These are phyloP conservation scores for Sialis fuliginosa DNA, from an alignment of 2,888 invertebrate species.

Conservation along the genomic window DNA sequence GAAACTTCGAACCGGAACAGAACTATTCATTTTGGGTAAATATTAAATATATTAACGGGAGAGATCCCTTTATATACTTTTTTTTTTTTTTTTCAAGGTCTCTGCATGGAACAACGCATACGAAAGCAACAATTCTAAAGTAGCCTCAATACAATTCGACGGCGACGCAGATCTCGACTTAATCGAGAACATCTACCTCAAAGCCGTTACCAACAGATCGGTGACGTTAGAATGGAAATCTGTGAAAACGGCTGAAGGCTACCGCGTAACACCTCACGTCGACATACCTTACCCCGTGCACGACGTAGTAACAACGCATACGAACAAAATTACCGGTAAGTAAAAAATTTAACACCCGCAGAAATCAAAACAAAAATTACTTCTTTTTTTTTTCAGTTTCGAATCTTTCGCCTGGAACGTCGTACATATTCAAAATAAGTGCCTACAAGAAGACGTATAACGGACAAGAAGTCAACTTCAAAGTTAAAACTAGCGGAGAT, in stretches of 20 bases:
- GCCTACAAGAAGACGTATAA: slow-evolving; percentile 38
- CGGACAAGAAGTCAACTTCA: slow-evolving; percentile 33
- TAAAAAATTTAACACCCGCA: background rate
- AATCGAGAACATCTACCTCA: slow-evolving; percentile 34
- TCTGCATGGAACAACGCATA: slow-evolving; percentile 43
- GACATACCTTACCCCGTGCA: slow-evolving; percentile 36
- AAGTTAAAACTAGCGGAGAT: slow-evolving; percentile 24
- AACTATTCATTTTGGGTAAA: slow-evolving; percentile 60
- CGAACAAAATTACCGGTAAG: slow-evolving; percentile 25
- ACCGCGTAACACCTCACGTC: slow-evolving; percentile 32
- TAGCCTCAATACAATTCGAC: slow-evolving; percentile 41
- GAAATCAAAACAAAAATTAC: background rate
- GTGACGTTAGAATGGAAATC: slow-evolving; percentile 42
- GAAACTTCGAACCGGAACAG: slow-evolving; percentile 32
- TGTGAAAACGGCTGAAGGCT: slow-evolving; percentile 38
- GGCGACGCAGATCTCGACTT: slow-evolving; percentile 42
- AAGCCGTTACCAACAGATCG: slow-evolving; percentile 29
- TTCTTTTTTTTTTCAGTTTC: slow-evolving; percentile 24
- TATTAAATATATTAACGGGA: slow-evolving; percentile 3
- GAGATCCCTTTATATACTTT: too few relatives aligned
- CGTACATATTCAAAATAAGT: slow-evolving; percentile 36
- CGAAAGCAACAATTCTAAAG: slow-evolving; percentile 41
- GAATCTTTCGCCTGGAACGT: slow-evolving; percentile 33
- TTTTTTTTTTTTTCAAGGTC: slow-evolving; percentile 32
- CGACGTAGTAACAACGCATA: slow-evolving; percentile 25